phyloP scores from a whole-genome alignment of 2,888 invertebrate genomes.

The Dryococelus australis region DNA sequence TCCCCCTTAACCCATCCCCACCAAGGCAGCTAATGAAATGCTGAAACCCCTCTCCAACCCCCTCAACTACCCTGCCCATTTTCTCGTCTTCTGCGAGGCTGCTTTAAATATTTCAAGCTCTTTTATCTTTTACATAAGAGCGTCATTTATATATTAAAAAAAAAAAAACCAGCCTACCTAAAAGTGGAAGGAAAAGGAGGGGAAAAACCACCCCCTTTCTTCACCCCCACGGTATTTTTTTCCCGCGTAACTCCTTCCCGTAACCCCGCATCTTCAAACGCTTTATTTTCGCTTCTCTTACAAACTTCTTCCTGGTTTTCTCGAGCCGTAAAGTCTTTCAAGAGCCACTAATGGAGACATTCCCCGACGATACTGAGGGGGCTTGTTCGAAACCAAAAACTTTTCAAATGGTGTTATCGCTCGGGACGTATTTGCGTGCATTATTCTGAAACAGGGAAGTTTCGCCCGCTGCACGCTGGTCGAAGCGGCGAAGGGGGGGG shows the following conservation, averaged over 20 bases:
- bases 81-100: background rate
- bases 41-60: background rate
- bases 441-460: background rate
- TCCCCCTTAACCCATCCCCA: background rate
- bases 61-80: slow-evolving; percentile 2
- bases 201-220: background rate
- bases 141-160: slow-evolving; percentile 27
- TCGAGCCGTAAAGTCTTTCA: slow-evolving; percentile 3
- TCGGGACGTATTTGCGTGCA: slow-evolving; percentile 10
- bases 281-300: slow-evolving; percentile 17
- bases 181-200: background rate
- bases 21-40: background rate
- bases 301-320: slow-evolving; percentile 9
- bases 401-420: slow-evolving; percentile 3
- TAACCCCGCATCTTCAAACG: background rate
- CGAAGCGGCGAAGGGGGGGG: no score
- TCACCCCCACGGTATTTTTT: background rate
- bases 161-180: background rate
- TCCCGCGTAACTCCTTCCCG: background rate
- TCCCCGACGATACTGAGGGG: slow-evolving; percentile 13
- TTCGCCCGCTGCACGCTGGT: background rate
- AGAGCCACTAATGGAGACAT: slow-evolving; percentile 29
- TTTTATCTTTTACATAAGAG: slow-evolving; percentile 29
- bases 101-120: slow-evolving; percentile 27
- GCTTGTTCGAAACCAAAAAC: background rate